Evolutionary conservation across 2,797 vertebrate species (phyloP), one percentile per base, ranked within the genome.

Genomic region (Momotus momota): DNA sequence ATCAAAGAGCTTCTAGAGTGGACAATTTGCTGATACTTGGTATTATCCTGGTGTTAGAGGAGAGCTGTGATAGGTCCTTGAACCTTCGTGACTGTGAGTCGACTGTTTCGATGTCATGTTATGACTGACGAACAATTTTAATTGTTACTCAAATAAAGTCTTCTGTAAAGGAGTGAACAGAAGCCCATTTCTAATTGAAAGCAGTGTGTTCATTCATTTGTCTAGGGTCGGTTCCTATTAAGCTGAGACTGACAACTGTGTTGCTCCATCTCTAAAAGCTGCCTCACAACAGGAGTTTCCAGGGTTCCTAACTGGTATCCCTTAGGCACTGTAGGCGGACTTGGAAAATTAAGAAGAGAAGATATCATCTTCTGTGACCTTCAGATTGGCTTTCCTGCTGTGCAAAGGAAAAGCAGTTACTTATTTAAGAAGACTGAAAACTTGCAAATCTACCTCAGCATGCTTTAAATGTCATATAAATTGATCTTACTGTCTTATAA

Each of bases 251-350:
- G 92, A 91, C 55, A 66, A 81, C 51, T 93, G 22, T 91, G 65
- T 91, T 90, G 57, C 65, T 82, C 49, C 2, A 5, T 93, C 65
- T 91, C 75, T 85, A 23, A 92, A 91, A 88, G 75, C 38, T 52
- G 25, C 74, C 46, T 75, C 69, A 94, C 95, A 95, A 75, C 83
- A 33, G 61, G 55, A 81, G 91, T 94, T 95, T 90, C 89, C 91
- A 90, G 58, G 87, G 87, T 69, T 94, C 85, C 81, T 84, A 51
- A 11, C 77, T 88, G 72, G 91, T 58, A 91, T 94, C 57, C 73
- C 22, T 12, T 62, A 75, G 66, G 69, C 90, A 27, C 57, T 62
- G 29, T 9, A 67, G 72, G 43, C 54, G 62, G 66, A 85, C 41
- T 95, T 79, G 23, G 72, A 86, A 83, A 93, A 78, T 29, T 49